A percentile compares a stretch with the other conserved stretches of the same genome.
Evolutionary conservation across 2,113 vertebrate genomes (phyloP).

Genomic region (Forbesichthys papilliferus): DNA sequence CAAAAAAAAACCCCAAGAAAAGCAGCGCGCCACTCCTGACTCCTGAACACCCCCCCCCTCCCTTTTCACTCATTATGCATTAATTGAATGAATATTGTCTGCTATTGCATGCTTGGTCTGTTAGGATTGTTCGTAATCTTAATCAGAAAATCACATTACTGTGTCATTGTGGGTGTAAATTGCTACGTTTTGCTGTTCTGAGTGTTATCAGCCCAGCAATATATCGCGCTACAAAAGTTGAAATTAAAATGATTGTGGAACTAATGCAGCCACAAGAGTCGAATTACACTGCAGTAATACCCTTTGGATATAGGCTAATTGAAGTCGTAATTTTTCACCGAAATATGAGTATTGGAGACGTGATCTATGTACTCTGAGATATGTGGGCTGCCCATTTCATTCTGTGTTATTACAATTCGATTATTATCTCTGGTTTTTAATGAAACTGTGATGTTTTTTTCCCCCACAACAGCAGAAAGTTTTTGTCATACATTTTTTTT

Average conservation of each 20-base stretch:
- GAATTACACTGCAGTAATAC: slow-evolving; percentile 73
- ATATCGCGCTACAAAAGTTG: slow-evolving; percentile 64
- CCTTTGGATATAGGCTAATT: slow-evolving; percentile 71
- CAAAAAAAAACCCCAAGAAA: slow-evolving; percentile 31
- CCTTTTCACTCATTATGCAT: slow-evolving; percentile 28
- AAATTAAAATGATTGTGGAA: slow-evolving; percentile 75
- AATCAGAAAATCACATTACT: slow-evolving; percentile 78
- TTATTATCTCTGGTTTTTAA: too few relatives aligned
- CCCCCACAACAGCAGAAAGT: not conserved
- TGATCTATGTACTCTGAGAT: slow-evolving; percentile 33
- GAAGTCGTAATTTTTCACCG: slow-evolving; percentile 62
- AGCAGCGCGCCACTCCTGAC: slow-evolving; percentile 35
- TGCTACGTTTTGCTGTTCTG: slow-evolving; percentile 61
- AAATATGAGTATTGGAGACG: slow-evolving; percentile 44
- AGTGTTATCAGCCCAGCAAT: slow-evolving; percentile 61
- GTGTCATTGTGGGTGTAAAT: slow-evolving; percentile 68
- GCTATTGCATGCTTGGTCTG: slow-evolving; percentile 47
- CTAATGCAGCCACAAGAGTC: slow-evolving; percentile 73
- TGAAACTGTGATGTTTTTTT: too few relatives aligned
- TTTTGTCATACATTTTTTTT: not conserved
- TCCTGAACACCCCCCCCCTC: slow-evolving; percentile 12
- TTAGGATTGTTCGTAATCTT: slow-evolving; percentile 67
- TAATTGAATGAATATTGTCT: slow-evolving; percentile 70
- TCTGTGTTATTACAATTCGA: too few relatives aligned
- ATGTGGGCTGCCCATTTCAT: too few relatives aligned